phyloP scores from a whole-genome alignment of 2,797 vertebrate genomes.

The Hippoglossus hippoglossus region DNA sequence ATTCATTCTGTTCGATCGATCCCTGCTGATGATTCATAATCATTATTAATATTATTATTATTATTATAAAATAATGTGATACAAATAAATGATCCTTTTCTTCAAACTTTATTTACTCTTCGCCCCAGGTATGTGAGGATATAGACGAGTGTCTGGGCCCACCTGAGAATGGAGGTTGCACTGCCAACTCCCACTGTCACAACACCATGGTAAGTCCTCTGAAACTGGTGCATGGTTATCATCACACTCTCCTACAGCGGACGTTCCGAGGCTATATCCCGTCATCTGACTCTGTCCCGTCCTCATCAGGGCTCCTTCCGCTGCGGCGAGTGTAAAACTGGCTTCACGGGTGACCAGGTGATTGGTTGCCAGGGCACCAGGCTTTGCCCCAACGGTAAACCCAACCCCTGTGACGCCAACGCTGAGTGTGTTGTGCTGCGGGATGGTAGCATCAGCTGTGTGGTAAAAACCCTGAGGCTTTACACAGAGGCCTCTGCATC shows the following conservation, averaged over 20 bases:
- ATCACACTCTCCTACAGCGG: neutral
- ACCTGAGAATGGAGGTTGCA: slow-evolving; percentile 88
- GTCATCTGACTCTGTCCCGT: slow-evolving; percentile 30
- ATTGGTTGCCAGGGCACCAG: slow-evolving; percentile 87
- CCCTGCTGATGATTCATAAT: neutral
- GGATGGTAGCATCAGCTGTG: slow-evolving; percentile 89
- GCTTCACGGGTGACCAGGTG: slow-evolving; percentile 90
- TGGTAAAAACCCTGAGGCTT: slow-evolving; percentile 80
- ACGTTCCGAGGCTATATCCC: too few relatives aligned
- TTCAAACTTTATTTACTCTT: neutral
- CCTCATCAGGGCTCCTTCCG: slow-evolving; percentile 90
- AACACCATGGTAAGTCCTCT: slow-evolving; percentile 90
- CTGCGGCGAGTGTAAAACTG: slow-evolving; percentile 91
- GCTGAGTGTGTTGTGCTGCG: slow-evolving; percentile 90
- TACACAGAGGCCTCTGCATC: neutral
- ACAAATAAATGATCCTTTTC: neutral
- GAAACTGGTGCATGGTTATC: neutral
- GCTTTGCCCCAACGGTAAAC: slow-evolving; percentile 87
- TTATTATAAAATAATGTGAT: too few relatives aligned
- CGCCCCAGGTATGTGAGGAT: slow-evolving; percentile 83
- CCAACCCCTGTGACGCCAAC: slow-evolving; percentile 90
- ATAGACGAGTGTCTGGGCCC: slow-evolving; percentile 91
- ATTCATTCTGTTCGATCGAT: neutral
- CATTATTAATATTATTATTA: too few relatives aligned
- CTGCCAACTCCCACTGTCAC: slow-evolving; percentile 91